Evolutionary conservation across 2,797 vertebrate genomes (phyloP).

Genomic region (Lutjanus argentimaculatus): DNA sequence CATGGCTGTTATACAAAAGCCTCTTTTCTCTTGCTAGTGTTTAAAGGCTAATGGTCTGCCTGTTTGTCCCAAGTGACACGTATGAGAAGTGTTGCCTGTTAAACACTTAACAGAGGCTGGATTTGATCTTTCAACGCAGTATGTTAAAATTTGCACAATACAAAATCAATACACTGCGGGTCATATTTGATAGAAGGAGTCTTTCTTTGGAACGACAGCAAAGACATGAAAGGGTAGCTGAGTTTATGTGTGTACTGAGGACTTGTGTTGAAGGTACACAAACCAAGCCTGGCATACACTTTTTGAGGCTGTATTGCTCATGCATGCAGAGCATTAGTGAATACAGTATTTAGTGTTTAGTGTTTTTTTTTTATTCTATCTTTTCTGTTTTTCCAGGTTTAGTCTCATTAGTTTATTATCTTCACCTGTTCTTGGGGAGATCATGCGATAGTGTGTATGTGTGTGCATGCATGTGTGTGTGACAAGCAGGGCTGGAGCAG

Average conservation of each 20-base stretch:
- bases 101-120: background rate
- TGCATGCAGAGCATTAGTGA: background rate
- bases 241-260: too few species aligned
- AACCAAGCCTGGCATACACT: background rate
- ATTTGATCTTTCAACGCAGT: background rate
- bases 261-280: background rate
- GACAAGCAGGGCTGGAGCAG: too few species aligned
- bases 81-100: background rate
- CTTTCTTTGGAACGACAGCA: background rate
- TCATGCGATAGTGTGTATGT: too few species aligned
- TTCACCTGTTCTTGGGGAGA: too few species aligned
- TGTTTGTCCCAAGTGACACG: constrained; percentile 4
- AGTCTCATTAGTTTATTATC: too few species aligned
- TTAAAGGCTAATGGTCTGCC: background rate
- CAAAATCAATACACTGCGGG: background rate
- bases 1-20: background rate
- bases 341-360: too few species aligned
- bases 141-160: background rate
- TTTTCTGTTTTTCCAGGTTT: background rate
- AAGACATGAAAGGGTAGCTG: background rate
- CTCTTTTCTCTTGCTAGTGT: background rate
- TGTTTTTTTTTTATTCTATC: background rate
- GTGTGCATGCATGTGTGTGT: too few species aligned
- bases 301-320: background rate
- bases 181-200: background rate